phyloP scores from a whole-genome alignment of 2,797 vertebrate genomes.

The Australoheros facetus region DNA sequence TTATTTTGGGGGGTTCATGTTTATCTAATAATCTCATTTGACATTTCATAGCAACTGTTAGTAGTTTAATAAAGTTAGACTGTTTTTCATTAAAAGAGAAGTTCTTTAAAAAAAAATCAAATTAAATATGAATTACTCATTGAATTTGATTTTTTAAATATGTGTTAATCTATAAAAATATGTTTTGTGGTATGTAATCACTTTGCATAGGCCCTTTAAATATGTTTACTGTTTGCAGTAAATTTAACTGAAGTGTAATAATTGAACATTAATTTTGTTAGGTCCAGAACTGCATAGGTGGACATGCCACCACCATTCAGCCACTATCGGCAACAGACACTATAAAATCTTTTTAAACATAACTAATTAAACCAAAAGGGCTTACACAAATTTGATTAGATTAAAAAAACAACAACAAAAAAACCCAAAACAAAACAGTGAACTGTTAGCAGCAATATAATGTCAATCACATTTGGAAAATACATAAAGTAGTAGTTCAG shows the following conservation, averaged over 20 bases:
- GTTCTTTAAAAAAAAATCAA: not conserved
- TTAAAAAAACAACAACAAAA: no score
- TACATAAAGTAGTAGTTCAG: no score
- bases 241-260: no score
- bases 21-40: not conserved
- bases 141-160: not conserved
- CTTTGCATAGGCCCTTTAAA: not conserved
- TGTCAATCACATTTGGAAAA: not conserved
- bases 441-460: not conserved
- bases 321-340: no score
- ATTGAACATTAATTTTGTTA: not conserved
- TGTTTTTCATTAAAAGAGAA: not conserved
- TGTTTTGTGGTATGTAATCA: no score
- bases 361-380: not conserved
- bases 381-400: no score
- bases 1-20: not conserved
- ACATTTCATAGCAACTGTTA: not conserved
- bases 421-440: not conserved
- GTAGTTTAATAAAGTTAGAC: not conserved
- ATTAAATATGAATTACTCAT: no score
- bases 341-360: not conserved
- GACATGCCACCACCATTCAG: no score
- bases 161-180: not conserved
- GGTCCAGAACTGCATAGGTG: not conserved
- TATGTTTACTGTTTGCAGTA: not conserved